These are phyloP conservation scores for Ifrita kowaldi DNA, from an alignment of 2,113 vertebrate species.

Conservation along the genomic window DNA sequence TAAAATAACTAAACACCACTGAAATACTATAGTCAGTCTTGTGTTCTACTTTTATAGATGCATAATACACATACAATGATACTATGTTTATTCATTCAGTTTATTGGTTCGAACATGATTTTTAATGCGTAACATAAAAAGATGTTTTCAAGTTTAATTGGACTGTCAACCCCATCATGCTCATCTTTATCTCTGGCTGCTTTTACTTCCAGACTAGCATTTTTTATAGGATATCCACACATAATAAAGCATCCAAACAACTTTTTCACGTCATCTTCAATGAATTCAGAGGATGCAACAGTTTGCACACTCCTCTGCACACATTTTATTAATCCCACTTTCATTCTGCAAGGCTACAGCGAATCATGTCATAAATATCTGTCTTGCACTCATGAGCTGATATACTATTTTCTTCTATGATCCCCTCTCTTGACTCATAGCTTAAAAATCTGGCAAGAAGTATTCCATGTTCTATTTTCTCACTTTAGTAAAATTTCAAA, in stretches of 20 bases:
- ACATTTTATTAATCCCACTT: conserved; percentile 45
- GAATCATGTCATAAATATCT: conserved; percentile 49
- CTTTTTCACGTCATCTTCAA: conserved; percentile 63
- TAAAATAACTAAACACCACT: not conserved
- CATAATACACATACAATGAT: not conserved
- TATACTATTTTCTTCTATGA: conserved; percentile 40
- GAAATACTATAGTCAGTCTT: not conserved
- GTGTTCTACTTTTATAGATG: not conserved
- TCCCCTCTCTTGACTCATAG: not conserved
- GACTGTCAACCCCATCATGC: not conserved
- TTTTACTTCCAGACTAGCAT: conserved; percentile 11
- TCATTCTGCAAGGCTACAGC: conserved; percentile 39
- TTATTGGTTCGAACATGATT: conserved; percentile 22
- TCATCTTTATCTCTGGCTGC: conserved; percentile 34
- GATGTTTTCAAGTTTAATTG: conserved; percentile 62
- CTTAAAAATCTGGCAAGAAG: conserved; percentile 26
- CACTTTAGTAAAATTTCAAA: conserved; percentile 24
- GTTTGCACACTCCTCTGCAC: conserved; percentile 53
- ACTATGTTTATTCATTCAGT: conserved; percentile 40
- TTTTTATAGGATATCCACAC: conserved; percentile 53
- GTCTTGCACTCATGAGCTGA: conserved; percentile 25
- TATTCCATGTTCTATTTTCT: not conserved
- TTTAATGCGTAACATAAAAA: conserved; percentile 63
- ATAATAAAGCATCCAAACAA: conserved; percentile 73
- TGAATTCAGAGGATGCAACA: conserved; percentile 66